phyloP scores from a whole-genome alignment of 2,888 invertebrate species.

The Odontocolon sp. region DNA sequence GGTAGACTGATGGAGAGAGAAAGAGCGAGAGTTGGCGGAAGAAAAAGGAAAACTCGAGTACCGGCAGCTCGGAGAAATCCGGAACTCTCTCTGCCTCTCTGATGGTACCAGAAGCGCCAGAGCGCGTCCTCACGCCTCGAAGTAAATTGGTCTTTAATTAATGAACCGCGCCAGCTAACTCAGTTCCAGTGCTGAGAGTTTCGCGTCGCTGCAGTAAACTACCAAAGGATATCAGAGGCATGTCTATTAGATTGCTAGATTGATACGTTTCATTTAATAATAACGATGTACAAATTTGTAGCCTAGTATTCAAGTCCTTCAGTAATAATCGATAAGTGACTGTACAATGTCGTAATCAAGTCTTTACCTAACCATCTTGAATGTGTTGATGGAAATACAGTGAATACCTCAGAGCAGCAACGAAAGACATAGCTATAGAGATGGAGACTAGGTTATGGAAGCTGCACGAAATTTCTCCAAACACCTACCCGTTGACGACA shows the following conservation, averaged over 20 bases:
- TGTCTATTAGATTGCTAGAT: background rate
- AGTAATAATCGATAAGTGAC: background rate
- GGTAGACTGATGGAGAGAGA: background rate
- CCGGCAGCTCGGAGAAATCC: constrained; percentile 52
- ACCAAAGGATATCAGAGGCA: constrained; percentile 2
- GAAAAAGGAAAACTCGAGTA: constrained; percentile 33
- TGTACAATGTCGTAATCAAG: background rate
- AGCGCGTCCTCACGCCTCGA: constrained; percentile 66
- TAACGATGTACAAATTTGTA: background rate
- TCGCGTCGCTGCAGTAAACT: constrained; percentile 29
- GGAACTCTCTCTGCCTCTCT: constrained; percentile 45
- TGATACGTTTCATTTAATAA: constrained; percentile 20
- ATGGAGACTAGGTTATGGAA: constrained; percentile 5
- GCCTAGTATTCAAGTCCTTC: background rate
- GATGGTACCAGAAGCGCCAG: constrained; percentile 43
- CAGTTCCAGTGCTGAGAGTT: constrained; percentile 42
- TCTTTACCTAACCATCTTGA: background rate
- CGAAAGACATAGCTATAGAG: constrained; percentile 4
- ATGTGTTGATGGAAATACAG: background rate
- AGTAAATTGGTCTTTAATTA: constrained; percentile 79
- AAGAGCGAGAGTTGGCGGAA: constrained; percentile 34
- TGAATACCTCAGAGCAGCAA: constrained; percentile 25
- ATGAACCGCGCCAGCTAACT: constrained; percentile 71
- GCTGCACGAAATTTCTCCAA: constrained; percentile 46
- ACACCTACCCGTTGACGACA: constrained; percentile 49